Conservation (phyloP, 2,797 vertebrate species). For the Falco columbarius region DNA sequence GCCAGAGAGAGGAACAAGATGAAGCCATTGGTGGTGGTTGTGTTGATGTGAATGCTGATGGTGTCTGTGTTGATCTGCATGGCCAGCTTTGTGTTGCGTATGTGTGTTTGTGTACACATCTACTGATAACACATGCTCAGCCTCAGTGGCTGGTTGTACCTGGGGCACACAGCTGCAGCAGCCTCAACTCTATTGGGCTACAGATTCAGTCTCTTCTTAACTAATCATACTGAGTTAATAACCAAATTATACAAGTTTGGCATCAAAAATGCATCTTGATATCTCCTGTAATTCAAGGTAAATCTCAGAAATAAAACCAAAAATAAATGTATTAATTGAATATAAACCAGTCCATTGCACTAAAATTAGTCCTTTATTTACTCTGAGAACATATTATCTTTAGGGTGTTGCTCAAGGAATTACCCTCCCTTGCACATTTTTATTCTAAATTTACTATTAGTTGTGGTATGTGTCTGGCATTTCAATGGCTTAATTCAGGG, state of each 20-base stretch:
- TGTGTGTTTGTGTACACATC: background rate
- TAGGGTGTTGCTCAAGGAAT: background rate
- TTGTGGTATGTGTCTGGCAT: background rate
- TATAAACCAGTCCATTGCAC: background rate
- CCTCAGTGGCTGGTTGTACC: background rate
- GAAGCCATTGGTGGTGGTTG: background rate
- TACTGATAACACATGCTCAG: background rate
- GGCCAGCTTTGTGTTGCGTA: background rate
- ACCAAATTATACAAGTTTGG: background rate
- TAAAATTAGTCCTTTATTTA: background rate
- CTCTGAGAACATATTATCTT: background rate
- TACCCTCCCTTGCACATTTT: background rate
- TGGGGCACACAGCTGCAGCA: background rate
- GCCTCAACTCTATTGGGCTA: background rate
- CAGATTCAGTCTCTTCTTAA: background rate
- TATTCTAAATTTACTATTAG: background rate
- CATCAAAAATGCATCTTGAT: fast-evolving
- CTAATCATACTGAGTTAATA: background rate
- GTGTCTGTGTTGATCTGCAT: background rate
- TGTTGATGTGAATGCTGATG: background rate
- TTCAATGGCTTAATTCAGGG: background rate
- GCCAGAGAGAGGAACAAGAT: background rate
- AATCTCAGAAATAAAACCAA: background rate
- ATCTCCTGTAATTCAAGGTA: background rate
- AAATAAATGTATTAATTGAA: background rate